A percentile compares a stretch with the other conserved stretches of the same genome.
Evolutionary conservation across 2,888 invertebrate genomes (phyloP).

Genomic region (Spatulosminthurus flaviceps): DNA sequence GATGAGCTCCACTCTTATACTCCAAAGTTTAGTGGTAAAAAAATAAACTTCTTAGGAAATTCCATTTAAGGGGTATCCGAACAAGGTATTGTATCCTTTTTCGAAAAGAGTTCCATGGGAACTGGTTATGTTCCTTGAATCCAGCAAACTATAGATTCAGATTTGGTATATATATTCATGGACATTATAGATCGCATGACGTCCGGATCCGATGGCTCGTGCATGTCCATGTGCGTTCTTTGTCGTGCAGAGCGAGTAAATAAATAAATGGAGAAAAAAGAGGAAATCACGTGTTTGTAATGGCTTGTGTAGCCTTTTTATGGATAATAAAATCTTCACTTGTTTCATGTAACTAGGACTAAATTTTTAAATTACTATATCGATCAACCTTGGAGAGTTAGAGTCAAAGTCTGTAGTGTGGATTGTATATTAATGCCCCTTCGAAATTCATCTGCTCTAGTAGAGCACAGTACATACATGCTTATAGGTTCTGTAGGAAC

Average conservation of each 20-base stretch:
- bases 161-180: neutral
- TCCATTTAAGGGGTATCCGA: neutral
- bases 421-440: no score
- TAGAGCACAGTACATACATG: no score
- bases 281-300: neutral
- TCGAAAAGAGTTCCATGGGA: neutral
- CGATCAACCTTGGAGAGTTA: no score
- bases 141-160: neutral
- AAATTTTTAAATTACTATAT: no score
- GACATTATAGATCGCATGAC: neutral
- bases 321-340: no score
- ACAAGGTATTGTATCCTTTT: slow-evolving; percentile 1
- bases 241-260: neutral
- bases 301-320: no score
- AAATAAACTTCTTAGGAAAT: neutral
- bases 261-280: neutral
- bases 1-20: no score
- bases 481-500: no score
- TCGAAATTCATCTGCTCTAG: no score
- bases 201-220: neutral
- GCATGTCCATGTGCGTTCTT: slow-evolving; percentile 1
- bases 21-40: neutral
- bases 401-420: no score
- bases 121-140: slow-evolving; percentile 12
- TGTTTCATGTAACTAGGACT: no score